These are phyloP conservation scores for Dasyurus viverrinus DNA, from an alignment of 2,113 vertebrate genomes.

Conservation along the genomic window DNA sequence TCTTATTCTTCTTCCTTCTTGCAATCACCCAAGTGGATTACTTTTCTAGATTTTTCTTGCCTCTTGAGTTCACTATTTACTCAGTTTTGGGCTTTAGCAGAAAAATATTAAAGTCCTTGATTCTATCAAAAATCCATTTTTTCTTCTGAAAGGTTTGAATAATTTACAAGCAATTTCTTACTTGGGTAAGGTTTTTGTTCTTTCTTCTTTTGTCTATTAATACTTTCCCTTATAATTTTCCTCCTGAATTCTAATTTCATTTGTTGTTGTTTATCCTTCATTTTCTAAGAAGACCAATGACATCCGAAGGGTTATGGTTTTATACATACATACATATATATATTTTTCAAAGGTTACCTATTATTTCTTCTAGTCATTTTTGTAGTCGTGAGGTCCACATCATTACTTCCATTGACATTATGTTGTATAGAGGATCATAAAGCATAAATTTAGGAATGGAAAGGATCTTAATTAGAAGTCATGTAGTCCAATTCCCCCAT, in stretches of 20 bases:
- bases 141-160: background rate
- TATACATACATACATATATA: no score
- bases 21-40: background rate
- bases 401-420: background rate
- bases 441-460: background rate
- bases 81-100: background rate
- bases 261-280: no score
- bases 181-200: background rate
- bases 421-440: background rate
- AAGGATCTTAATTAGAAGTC: background rate
- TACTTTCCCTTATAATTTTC: background rate
- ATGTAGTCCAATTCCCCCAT: background rate
- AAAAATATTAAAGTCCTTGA: background rate
- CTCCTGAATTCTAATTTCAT: no score
- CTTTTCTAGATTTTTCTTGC: background rate
- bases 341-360: background rate
- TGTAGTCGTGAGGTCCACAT: background rate
- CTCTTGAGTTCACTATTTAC: background rate
- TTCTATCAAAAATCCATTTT: background rate
- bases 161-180: background rate
- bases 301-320: no score
- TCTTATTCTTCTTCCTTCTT: background rate
- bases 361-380: background rate
- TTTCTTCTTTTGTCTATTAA: no score
- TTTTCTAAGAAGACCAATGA: no score